Conservation (phyloP, 1,140 invertebrate species). For the Metopolophium dirhodum region DNA sequence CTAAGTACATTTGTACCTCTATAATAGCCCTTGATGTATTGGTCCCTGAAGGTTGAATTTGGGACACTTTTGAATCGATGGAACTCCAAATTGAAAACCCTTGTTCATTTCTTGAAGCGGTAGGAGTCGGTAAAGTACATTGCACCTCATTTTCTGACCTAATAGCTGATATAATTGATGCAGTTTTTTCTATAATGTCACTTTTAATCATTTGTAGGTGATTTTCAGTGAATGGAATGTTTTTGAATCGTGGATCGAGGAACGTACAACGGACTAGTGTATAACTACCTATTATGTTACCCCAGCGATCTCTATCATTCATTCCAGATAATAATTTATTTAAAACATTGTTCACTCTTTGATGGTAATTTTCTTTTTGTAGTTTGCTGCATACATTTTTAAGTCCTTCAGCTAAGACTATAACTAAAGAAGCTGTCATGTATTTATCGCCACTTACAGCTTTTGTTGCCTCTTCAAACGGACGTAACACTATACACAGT, state of each 20-base stretch:
- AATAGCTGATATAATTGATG: background rate
- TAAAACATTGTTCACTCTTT: background rate
- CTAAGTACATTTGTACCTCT: background rate
- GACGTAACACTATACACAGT: background rate
- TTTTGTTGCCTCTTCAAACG: constrained; percentile 22
- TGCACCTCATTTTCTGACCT: background rate
- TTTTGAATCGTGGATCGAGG: background rate
- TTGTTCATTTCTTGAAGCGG: background rate
- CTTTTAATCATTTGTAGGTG: background rate
- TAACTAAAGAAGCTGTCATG: constrained; percentile 27
- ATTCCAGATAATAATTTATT: constrained; percentile 1
- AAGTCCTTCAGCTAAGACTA: background rate
- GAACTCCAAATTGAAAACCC: background rate
- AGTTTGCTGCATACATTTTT: background rate
- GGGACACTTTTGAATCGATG: background rate
- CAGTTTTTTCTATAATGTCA: background rate
- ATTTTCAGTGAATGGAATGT: background rate
- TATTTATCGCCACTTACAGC: constrained; percentile 25
- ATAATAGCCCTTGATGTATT: background rate
- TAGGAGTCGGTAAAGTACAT: background rate
- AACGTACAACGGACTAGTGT: background rate
- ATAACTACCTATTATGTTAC: background rate
- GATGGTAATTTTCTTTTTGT: background rate
- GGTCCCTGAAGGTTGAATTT: background rate
- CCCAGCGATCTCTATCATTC: background rate